Base-by-base conservation (phyloP, 2,113 vertebrate genomes). In the Strigops habroptila region DNA sequence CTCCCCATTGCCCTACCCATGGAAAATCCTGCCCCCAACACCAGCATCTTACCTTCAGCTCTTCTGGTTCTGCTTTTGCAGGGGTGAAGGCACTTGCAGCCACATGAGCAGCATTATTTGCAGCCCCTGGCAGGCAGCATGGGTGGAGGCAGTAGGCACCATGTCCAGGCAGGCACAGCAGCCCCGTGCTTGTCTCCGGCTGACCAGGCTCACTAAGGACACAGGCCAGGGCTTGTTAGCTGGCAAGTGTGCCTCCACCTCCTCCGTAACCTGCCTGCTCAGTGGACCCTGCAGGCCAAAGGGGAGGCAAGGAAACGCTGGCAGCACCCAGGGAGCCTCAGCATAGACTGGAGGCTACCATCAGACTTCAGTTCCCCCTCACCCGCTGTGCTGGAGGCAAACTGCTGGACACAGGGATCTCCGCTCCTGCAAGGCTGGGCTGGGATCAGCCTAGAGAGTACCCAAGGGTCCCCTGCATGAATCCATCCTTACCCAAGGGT, bases 141-240 rank as follows among this genome's bases (percentile, higher is more conserved):
- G 82, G 85, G 82, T 79, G 88, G 63, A 92, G 53, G 86, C 86
- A 35, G 79, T 28, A 59, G 46, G 88, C 79, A 86, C 71, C 9
- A 0, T 27, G 83, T 92, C 76, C 86, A 64, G 80, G n/a, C 86
- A 82, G 75, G 86, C 12, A 1, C 82, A 88, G 48, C 7, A 65
- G 44, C 24, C 39, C 62, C 0, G 0, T 30, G 48, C 64, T 88
- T 90, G 63, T 69, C 30, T 76, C 48, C 68, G 59, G 70, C 28
- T 86, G 77, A 87, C 85, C 73, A 63, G 51, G 62, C 55, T 88
- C 57, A 3, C 17, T 16, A 33, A 59, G 71, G 43, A 21, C 68
- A 43, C 52, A 15, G 18, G 70, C 70, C 83, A 96, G 35, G 91
- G 74, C 31, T n/a, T 68, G 28, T 18, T 35, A 27, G 51, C 4